Evolutionary conservation across 2,797 vertebrate species (phyloP).

Genomic region (Hypotaenidia philippensis): DNA sequence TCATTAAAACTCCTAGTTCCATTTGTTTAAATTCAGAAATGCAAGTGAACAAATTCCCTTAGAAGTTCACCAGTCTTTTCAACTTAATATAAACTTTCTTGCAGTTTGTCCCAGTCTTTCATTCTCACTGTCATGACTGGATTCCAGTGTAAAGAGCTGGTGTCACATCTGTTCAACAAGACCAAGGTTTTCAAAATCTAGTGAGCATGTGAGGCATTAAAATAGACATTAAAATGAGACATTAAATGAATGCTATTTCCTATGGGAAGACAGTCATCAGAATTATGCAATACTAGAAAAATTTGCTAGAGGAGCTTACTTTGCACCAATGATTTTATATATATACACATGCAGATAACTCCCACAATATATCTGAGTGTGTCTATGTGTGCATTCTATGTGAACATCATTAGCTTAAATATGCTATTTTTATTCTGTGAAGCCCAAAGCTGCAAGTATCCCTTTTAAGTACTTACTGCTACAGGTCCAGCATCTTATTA

Average conservation of each 20-base stretch:
- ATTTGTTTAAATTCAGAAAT: background rate
- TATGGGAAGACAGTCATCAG: background rate
- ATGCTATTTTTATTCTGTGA: background rate
- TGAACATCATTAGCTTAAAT: background rate
- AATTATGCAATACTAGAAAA: background rate
- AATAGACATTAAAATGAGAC: background rate
- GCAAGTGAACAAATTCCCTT: background rate
- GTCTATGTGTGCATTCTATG: background rate
- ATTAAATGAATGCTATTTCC: background rate
- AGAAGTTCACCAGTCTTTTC: background rate
- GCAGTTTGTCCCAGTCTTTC: background rate
- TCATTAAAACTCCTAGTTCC: background rate
- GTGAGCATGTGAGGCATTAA: background rate
- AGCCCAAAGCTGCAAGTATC: background rate
- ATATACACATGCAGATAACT: accelerated
- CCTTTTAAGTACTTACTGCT: background rate
- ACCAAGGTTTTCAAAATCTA: background rate
- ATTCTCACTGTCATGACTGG: background rate
- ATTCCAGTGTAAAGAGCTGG: background rate
- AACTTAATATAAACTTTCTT: background rate
- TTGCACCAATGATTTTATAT: background rate
- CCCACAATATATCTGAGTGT: background rate
- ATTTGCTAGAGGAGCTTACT: background rate
- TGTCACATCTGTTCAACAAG: background rate
- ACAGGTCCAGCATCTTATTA: background rate